A percentile compares a stretch with the other conserved stretches of the same genome.
These are phyloP conservation scores for Phyto melanocephala DNA, from an alignment of 2,888 invertebrate species.

Conservation along the genomic window DNA sequence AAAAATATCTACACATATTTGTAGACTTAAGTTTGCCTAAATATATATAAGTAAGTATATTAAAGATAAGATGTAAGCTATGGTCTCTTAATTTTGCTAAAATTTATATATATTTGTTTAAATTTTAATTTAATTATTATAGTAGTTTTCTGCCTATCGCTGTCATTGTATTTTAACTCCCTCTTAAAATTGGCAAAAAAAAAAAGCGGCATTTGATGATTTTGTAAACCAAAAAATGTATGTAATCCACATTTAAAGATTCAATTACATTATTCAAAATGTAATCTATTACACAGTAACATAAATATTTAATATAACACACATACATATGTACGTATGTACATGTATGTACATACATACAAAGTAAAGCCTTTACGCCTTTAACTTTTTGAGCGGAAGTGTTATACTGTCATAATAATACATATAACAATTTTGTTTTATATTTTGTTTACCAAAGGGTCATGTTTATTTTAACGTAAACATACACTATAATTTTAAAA, in stretches of 20 bases:
- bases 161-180: background rate
- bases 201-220: slow-evolving; percentile 39
- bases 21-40: too few species aligned
- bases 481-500: background rate
- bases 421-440: background rate
- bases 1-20: too few species aligned
- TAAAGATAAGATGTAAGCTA: too few species aligned
- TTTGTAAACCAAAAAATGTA: slow-evolving; percentile 32
- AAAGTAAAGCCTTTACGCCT: background rate
- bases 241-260: slow-evolving; percentile 34
- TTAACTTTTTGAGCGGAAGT: slow-evolving; percentile 6
- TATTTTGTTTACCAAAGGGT: background rate
- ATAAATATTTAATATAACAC: background rate
- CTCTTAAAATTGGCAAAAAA: background rate
- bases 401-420: slow-evolving; percentile 10
- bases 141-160: too few species aligned
- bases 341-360: background rate
- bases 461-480: background rate
- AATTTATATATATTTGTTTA: too few species aligned
- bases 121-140: too few species aligned
- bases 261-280: slow-evolving; percentile 48
- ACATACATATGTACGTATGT: too few species aligned
- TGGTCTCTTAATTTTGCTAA: too few species aligned
- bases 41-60: too few species aligned
- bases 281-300: background rate